phyloP scores from a whole-genome alignment of 2,797 vertebrate genomes.

The Toxotes lorentzi region DNA sequence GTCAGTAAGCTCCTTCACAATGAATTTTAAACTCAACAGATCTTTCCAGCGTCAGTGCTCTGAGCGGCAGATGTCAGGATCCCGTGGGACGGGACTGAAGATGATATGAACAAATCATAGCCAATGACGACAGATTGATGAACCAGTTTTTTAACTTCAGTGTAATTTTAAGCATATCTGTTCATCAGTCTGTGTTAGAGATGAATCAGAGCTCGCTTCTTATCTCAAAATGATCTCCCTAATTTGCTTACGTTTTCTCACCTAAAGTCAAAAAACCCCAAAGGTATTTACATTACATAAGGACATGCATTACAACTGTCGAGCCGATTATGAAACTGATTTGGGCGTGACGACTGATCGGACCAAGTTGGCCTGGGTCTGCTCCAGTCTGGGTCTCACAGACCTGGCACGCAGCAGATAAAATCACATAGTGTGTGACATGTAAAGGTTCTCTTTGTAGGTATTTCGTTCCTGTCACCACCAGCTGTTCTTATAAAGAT shows the following conservation, averaged over 20 bases:
- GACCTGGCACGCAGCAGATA: too few relatives aligned
- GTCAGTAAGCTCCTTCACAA: slow-evolving; percentile 19
- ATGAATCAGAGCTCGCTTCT: too few relatives aligned
- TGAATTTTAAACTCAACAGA: slow-evolving; percentile 20
- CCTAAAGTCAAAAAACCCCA: not conserved
- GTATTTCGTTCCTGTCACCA: too few relatives aligned
- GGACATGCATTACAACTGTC: too few relatives aligned
- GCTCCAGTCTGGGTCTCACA: too few relatives aligned
- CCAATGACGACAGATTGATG: not conserved
- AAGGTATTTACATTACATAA: not conserved
- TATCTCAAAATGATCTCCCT: not conserved
- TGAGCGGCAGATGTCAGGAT: slow-evolving; percentile 13
- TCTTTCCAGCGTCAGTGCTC: slow-evolving; percentile 7
- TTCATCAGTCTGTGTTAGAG: too few relatives aligned
- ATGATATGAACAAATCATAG: slow-evolving; percentile 8
- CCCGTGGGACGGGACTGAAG: not conserved
- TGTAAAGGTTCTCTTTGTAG: too few relatives aligned
- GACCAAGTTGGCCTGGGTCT: too few relatives aligned
- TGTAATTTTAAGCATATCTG: not conserved
- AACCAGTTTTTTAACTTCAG: not conserved
- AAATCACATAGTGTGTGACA: too few relatives aligned
- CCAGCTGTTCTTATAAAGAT: too few relatives aligned
- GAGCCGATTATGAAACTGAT: too few relatives aligned
- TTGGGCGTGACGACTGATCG: too few relatives aligned
- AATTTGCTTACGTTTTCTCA: not conserved